These are phyloP conservation scores for Pseudomyrmex dendroicus DNA, from an alignment of 1,140 invertebrate genomes.

Conservation along the genomic window DNA sequence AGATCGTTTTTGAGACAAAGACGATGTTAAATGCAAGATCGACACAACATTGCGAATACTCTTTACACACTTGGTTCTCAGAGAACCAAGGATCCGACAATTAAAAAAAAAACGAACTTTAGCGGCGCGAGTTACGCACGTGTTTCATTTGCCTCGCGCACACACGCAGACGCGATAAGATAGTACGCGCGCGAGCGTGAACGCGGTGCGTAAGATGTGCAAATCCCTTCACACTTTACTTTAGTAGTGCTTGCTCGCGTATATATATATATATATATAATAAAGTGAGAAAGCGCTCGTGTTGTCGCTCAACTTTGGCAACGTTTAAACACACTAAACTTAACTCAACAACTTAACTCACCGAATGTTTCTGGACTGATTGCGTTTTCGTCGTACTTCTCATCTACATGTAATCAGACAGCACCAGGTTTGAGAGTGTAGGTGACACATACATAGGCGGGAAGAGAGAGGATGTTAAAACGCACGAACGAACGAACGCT, in stretches of 20 bases:
- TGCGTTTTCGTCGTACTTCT: conserved; percentile 81
- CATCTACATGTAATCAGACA: conserved; percentile 79
- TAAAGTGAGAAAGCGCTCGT: conserved; percentile 72
- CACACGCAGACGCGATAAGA: background rate
- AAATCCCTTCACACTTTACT: conserved; percentile 47
- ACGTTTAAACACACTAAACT: conserved; percentile 75
- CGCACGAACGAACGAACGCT: background rate
- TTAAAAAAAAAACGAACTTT: conserved; percentile 30
- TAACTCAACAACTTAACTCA: conserved; percentile 78
- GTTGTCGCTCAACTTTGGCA: conserved; percentile 68
- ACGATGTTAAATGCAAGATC: background rate
- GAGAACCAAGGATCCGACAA: background rate
- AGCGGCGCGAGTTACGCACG: conserved; percentile 35
- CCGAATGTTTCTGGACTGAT: conserved; percentile 78
- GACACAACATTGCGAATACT: too few relatives aligned
- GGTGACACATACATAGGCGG: conserved; percentile 9
- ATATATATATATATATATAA: too few relatives aligned
- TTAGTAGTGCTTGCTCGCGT: conserved; percentile 63
- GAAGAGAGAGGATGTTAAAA: background rate
- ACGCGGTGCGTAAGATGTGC: conserved; percentile 56
- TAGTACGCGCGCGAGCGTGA: conserved; percentile 44
- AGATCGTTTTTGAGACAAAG: too few relatives aligned
- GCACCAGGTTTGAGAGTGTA: conserved; percentile 68
- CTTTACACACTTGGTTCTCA: background rate
- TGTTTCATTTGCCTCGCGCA: conserved; percentile 7